Evolutionary conservation across 2,113 vertebrate genomes (phyloP), one percentile per base, ranked within the genome.

Genomic region (Paratilapia polleni): DNA sequence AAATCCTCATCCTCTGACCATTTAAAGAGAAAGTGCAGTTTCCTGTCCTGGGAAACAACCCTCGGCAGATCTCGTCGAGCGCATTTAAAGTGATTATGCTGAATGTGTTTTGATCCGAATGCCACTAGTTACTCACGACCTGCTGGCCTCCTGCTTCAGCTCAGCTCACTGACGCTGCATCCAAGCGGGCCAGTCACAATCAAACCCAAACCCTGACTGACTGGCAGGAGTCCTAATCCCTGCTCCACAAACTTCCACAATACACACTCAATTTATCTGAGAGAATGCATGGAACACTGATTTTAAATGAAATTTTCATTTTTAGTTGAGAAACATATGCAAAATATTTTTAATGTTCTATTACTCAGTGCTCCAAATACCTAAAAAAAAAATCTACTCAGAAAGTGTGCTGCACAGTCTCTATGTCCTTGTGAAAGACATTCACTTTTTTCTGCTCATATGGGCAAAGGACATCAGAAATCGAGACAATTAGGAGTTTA

Each of bases 71-170:
- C 83, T 76, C 83, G 57, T 49, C 83, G 62, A 78, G 77, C 14
- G 2, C 52, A 76, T 87, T 87, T 60, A 78, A 83, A 78, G 70
- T 58, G 77, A 87, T 88, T 68, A 80, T 57, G 22, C 68, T 24
- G 3, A 57, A 60, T 80, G 54, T 83, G 70, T 86, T 88, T 86
- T 68, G 63, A 83, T 86, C 74, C 73, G 76, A 88, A 81, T 81
- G 86, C 80, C 83, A 62, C 78, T 14, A 17, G 82, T 80, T 89
- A 80, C 84, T 84, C 79, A 74, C 58, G 62, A 82, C 82, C 87
- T 74, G 57, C 77, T 78, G 85, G 52, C 79, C 76, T 78, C 77
- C 75, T 38, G 68, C 66, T 79, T 61, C 52, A 49, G 41, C 62
- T 81, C 63, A 20, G 70, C 77, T 80, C 77, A 87, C 6, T 75